phyloP scores from a whole-genome alignment of 2,888 invertebrate genomes.

The Nomada goodeniana region DNA sequence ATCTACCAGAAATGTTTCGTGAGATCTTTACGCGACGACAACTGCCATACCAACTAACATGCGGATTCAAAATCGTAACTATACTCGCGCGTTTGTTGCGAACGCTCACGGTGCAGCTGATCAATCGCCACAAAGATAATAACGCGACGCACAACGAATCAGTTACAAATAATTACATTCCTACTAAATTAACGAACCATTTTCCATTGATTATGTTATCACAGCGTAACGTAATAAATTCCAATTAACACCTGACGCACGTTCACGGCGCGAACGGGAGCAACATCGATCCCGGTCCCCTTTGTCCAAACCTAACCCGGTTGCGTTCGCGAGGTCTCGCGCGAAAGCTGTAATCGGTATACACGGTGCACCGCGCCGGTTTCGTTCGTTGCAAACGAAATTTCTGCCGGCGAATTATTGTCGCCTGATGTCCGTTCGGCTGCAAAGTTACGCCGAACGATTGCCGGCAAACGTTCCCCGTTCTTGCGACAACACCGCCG shows the following conservation, averaged over 20 bases:
- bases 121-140: not conserved
- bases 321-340: slow-evolving; percentile 21
- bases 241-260: not conserved
- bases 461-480: slow-evolving; percentile 63
- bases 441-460: slow-evolving; percentile 49
- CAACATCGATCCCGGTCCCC: slow-evolving; percentile 9
- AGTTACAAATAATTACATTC: too few relatives aligned
- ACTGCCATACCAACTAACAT: too few relatives aligned
- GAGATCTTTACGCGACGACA: not conserved
- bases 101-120: too few relatives aligned
- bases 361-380: slow-evolving; percentile 8
- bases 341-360: slow-evolving; percentile 33
- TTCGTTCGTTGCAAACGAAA: slow-evolving; percentile 71
- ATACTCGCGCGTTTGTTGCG: too few relatives aligned
- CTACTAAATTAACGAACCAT: too few relatives aligned
- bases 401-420: slow-evolving; percentile 77
- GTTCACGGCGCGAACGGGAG: not conserved
- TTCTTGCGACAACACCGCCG: slow-evolving; percentile 75
- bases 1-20: too few relatives aligned
- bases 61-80: too few relatives aligned
- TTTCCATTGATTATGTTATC: too few relatives aligned
- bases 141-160: too few relatives aligned
- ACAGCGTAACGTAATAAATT: too few relatives aligned
- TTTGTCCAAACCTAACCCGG: not conserved
- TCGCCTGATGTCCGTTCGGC: slow-evolving; percentile 47